Evolutionary conservation across 2,113 vertebrate species (phyloP).

Genomic region (Cercocebus atys): DNA sequence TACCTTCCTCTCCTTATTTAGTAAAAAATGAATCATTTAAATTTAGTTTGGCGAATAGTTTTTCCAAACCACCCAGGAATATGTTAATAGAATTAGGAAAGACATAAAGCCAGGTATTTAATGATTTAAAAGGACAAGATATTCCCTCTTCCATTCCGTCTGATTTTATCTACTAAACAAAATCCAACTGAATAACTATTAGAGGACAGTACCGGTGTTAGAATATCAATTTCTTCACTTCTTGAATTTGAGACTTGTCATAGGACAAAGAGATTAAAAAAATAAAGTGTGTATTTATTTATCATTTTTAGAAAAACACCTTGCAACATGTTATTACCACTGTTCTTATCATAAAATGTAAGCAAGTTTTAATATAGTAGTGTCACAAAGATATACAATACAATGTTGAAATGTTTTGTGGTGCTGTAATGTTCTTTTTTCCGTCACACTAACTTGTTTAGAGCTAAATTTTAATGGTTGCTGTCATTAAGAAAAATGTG

Average conservation of each 20-base stretch:
- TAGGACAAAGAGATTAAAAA: slow-evolving; percentile 31
- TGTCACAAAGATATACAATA: neutral
- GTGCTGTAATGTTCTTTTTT: neutral
- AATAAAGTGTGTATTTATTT: slow-evolving; percentile 13
- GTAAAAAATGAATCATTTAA: neutral
- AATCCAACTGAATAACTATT: neutral
- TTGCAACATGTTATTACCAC: neutral
- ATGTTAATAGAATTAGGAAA: neutral
- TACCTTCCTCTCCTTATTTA: neutral
- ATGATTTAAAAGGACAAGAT: slow-evolving; percentile 31
- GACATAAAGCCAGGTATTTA: neutral
- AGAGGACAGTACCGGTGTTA: neutral
- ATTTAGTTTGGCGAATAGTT: neutral
- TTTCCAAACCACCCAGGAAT: neutral
- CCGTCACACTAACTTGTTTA: slow-evolving; percentile 3
- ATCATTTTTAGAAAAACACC: neutral
- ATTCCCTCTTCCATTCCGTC: neutral
- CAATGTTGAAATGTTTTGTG: neutral
- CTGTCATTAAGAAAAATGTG: slow-evolving; percentile 70
- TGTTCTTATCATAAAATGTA: neutral
- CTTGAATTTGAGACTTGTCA: neutral
- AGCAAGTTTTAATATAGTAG: slow-evolving; percentile 16
- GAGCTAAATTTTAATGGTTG: slow-evolving; percentile 41
- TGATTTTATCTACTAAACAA: slow-evolving; percentile 32
- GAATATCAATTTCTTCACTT: neutral